These are phyloP conservation scores for Troilus luridus DNA, from an alignment of 2,888 invertebrate genomes.

Conservation along the genomic window DNA sequence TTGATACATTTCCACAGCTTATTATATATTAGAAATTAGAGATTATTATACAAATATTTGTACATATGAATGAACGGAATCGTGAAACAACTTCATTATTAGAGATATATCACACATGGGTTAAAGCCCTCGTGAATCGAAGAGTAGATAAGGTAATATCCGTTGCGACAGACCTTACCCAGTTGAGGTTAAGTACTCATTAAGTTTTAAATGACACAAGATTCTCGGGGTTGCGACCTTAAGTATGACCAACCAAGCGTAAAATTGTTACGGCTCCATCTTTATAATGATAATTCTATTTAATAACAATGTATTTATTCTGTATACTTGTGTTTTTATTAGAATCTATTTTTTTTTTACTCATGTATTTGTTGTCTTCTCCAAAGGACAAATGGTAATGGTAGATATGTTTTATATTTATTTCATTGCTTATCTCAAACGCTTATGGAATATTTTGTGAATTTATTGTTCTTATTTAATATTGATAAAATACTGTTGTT, in stretches of 20 bases:
- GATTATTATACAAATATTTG: background rate
- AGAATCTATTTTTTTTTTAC: background rate
- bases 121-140: background rate
- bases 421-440: too few relatives aligned
- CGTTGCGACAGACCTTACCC: background rate
- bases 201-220: conserved; percentile 19
- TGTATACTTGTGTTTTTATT: background rate
- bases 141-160: background rate
- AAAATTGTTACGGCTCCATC: background rate
- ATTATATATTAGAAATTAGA: too few relatives aligned
- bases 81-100: background rate
- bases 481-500: too few relatives aligned
- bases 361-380: too few relatives aligned
- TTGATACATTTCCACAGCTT: background rate
- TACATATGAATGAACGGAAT: background rate
- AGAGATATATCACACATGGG: background rate
- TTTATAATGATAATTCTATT: background rate
- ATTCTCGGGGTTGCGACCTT: conserved; percentile 7
- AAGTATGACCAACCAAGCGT: background rate
- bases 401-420: too few relatives aligned
- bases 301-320: background rate
- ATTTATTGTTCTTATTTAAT: too few relatives aligned
- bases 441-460: too few relatives aligned
- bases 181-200: conserved; percentile 23
- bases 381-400: too few relatives aligned